Evolutionary conservation across 2,888 invertebrate species (phyloP).

Genomic region (Hemaris fuciformis): DNA sequence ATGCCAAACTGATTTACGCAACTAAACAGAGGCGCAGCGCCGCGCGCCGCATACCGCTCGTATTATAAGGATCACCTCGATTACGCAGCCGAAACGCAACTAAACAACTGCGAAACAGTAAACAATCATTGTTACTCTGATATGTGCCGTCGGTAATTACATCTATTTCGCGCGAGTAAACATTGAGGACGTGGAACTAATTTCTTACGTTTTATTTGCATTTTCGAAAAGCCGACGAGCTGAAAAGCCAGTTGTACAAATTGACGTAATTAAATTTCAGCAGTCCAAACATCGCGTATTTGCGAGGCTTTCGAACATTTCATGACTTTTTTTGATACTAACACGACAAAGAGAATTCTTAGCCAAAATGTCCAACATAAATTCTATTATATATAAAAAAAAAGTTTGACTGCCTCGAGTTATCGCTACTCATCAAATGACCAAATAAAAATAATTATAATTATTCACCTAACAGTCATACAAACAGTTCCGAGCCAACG

Average conservation of each 20-base stretch:
- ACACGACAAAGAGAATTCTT: no score
- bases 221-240: slow-evolving; percentile 16
- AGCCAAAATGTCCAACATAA: no score
- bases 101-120: slow-evolving; percentile 59
- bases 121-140: slow-evolving; percentile 55
- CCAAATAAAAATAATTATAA: no score
- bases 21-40: slow-evolving; percentile 53
- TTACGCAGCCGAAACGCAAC: slow-evolving; percentile 63
- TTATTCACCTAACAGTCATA: no score
- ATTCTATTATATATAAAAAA: no score
- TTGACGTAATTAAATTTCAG: slow-evolving; percentile 39
- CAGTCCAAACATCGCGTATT: slow-evolving; percentile 13
- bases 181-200: slow-evolving; percentile 37
- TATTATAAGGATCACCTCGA: slow-evolving; percentile 75
- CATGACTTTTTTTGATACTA: no score
- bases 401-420: no score
- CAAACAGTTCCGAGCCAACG: no score
- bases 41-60: slow-evolving; percentile 68
- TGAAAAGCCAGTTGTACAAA: slow-evolving; percentile 49
- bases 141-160: slow-evolving; percentile 48
- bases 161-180: slow-evolving; percentile 29
- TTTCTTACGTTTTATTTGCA: slow-evolving; percentile 24
- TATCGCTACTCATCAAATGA: no score
- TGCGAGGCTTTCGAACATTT: background rate
- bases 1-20: slow-evolving; percentile 63